Base-by-base conservation (phyloP, 2,113 vertebrate genomes). In the Barbus barbus region DNA sequence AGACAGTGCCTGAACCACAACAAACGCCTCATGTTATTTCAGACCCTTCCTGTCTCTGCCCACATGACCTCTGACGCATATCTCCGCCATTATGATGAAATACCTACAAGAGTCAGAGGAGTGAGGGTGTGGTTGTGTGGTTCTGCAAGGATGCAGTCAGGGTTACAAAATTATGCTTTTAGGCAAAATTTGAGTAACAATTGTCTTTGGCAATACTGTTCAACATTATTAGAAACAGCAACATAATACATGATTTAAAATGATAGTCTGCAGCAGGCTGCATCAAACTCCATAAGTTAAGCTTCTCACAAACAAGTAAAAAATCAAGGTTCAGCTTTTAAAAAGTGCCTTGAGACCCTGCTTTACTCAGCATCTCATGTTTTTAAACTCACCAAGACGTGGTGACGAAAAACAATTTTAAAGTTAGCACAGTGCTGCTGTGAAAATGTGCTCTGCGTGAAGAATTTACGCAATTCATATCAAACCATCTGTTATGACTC, bases 21-120 rank as follows among this genome's bases (percentile, higher is more conserved):
- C 44, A 86, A 60, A 72, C 12, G 4, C 56, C 33, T 75, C 51
- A 20, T 79, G 76, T 87, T 83, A 85, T 87, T 87, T 79, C 78
- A 85, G 79, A 79, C 79, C 41, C 63, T 78, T 84, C 83, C 48
- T 82, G 83, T 71, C 82, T 36, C 56, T 22, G 31, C 22, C 31
- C 60, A 81, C 44, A 38, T 81, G 58, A 60, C 53, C 48, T 77
- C 38, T 31, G 76, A 41, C 13, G 53, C 26, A 74, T 9, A 28
- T 4, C 22, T 63, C 51, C 28, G 44, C 44, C 41, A 1, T 33
- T 16, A 26, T 72, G 36, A 72, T 72, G 69, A 38, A 72, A 67
- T 33, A 33, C 16, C 61, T 67, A 18, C 63, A 65, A 33, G 24
- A 33, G 63, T 33, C 28, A 67, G 31, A 72, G 69, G 31, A 72